Conservation (phyloP, 1,140 invertebrate genomes). For the Akabosia matsudoensis region DNA sequence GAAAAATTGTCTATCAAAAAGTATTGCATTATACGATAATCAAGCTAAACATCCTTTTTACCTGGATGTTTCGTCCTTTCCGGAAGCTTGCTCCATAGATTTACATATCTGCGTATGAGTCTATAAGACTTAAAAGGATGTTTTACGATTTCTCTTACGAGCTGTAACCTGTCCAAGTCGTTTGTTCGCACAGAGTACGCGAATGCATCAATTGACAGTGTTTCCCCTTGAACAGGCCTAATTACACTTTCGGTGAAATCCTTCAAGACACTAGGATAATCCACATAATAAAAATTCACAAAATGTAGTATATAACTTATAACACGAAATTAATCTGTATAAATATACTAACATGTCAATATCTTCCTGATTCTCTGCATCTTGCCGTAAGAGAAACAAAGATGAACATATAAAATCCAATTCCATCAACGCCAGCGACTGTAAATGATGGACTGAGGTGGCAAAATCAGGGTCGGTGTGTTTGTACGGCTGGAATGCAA, state of each 20-base stretch:
- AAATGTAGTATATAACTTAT: too few relatives aligned
- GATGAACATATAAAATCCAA: neutral
- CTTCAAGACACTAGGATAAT: too few relatives aligned
- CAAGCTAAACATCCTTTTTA: too few relatives aligned
- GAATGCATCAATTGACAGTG: neutral
- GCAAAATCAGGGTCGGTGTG: constrained; percentile 26
- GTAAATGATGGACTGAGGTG: constrained; percentile 19
- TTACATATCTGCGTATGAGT: constrained; percentile 13
- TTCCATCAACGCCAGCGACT: constrained; percentile 1
- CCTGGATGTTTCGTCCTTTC: neutral
- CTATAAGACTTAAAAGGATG: constrained; percentile 29
- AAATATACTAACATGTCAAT: neutral
- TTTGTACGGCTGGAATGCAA: constrained; percentile 2
- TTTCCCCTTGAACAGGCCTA: neutral
- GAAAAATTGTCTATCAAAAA: too few relatives aligned
- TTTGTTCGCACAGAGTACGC: neutral
- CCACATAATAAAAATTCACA: too few relatives aligned
- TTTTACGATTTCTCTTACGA: constrained; percentile 18
- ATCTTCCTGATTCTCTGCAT: neutral
- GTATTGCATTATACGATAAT: too few relatives aligned
- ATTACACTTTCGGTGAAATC: too few relatives aligned
- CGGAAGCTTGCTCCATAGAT: neutral
- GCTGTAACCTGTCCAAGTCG: neutral
- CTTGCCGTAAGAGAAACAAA: neutral
- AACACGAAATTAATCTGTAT: neutral